Conservation (phyloP, 2,797 vertebrate species). For the Ceyx erithaca region DNA sequence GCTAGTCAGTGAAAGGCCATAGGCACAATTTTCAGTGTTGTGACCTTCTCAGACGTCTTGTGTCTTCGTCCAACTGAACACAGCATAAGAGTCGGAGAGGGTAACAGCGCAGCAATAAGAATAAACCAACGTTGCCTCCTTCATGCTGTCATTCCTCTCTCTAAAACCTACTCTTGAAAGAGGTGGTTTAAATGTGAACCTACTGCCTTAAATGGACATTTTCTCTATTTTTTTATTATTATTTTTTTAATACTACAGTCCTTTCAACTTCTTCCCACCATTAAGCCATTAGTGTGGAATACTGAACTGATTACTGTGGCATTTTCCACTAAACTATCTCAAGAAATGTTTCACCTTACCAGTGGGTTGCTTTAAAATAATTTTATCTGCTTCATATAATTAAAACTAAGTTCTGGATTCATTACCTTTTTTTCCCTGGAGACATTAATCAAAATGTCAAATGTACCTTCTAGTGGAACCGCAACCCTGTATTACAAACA, state of each 20-base stretch:
- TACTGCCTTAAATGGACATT: neutral
- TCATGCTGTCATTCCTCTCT: fast-evolving
- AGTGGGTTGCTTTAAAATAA: conserved; percentile 77
- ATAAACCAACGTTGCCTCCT: neutral
- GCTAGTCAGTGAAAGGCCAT: neutral
- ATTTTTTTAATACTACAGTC: neutral
- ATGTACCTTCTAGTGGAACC: conserved; percentile 69
- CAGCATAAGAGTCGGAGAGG: neutral
- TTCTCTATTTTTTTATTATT: neutral
- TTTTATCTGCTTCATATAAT: conserved; percentile 77
- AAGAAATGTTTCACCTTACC: conserved; percentile 75
- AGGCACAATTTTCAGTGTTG: neutral
- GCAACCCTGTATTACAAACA: conserved; percentile 71
- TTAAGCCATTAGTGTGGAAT: conserved; percentile 73
- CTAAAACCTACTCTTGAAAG: neutral
- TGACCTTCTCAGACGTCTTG: fast-evolving
- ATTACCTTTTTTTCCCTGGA: conserved; percentile 72
- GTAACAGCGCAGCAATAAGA: neutral
- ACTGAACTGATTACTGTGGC: conserved; percentile 77
- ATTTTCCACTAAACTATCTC: conserved; percentile 76
- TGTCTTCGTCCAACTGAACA: neutral
- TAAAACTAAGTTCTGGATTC: conserved; percentile 77
- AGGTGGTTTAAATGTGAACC: neutral
- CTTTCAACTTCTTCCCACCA: conserved; percentile 65
- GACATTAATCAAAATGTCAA: conserved; percentile 79